Percentiles rank a stretch among this genome's conserved stretches.
Evolutionary conservation across 2,888 invertebrate genomes (phyloP).

Genomic region (Calliphora vomitoria): DNA sequence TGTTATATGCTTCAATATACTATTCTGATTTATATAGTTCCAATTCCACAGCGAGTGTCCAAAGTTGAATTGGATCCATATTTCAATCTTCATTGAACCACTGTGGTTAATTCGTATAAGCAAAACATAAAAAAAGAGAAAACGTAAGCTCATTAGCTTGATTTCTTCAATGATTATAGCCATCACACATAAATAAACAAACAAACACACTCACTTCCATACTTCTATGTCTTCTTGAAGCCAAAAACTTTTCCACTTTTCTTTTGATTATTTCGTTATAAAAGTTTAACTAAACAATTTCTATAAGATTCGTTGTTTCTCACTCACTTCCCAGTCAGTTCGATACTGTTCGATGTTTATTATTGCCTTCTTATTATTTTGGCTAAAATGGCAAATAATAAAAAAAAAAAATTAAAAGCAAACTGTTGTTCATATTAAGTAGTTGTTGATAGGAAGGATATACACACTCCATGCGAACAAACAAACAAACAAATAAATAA

Average conservation of each 20-base stretch:
- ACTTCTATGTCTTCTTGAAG: slow-evolving; percentile 19
- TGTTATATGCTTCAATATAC: too few species aligned
- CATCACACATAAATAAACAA: slow-evolving; percentile 23
- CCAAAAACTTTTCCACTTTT: slow-evolving; percentile 73
- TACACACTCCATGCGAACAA: slow-evolving; percentile 17
- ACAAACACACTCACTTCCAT: not conserved
- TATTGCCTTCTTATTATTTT: slow-evolving; percentile 47
- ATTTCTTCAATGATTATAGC: slow-evolving; percentile 68
- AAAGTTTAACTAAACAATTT: slow-evolving; percentile 71
- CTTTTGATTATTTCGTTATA: slow-evolving; percentile 72
- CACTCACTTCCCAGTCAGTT: slow-evolving; percentile 18
- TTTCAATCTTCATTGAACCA: not conserved
- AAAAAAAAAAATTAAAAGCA: slow-evolving; percentile 57
- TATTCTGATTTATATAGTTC: too few species aligned
- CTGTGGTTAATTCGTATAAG: slow-evolving; percentile 32
- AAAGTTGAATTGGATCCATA: too few species aligned
- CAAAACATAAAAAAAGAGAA: slow-evolving; percentile 23
- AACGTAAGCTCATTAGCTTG: slow-evolving; percentile 71
- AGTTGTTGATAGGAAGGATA: slow-evolving; percentile 64
- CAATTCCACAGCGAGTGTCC: too few species aligned
- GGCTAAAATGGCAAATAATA: slow-evolving; percentile 57
- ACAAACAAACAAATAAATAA: slow-evolving; percentile 35
- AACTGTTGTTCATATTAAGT: slow-evolving; percentile 73
- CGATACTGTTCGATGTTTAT: slow-evolving; percentile 22
- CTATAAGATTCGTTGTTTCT: slow-evolving; percentile 54